Percentiles rank a stretch among this genome's conserved stretches.
phyloP scores from a whole-genome alignment of 2,113 vertebrate genomes.

The Entomyzon cyanotis region DNA sequence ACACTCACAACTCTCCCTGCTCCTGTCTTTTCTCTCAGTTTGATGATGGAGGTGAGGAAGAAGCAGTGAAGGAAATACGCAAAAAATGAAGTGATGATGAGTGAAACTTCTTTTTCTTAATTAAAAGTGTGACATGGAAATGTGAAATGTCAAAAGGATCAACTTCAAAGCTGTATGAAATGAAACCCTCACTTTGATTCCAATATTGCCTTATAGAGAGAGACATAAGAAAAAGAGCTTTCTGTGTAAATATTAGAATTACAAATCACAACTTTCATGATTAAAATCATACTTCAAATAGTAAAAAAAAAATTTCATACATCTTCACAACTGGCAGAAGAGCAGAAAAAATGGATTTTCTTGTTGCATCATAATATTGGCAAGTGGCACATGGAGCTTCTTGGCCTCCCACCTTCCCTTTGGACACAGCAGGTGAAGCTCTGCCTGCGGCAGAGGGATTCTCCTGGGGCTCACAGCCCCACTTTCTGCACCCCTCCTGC shows the following conservation, averaged over 20 bases:
- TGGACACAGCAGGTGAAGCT: neutral
- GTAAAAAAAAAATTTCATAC: neutral
- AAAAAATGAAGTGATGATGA: neutral
- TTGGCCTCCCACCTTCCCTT: neutral
- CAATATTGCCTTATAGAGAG: constrained; percentile 17
- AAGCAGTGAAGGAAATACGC: neutral
- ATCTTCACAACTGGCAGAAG: neutral
- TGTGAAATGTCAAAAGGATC: constrained; percentile 59
- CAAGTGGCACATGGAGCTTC: rapidly evolving
- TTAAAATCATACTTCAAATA: constrained; percentile 2
- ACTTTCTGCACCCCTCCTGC: rapidly evolving
- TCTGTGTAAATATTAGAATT: constrained; percentile 62
- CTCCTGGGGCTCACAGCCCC: neutral
- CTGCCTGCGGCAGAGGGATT: too few species aligned
- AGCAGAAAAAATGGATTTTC: neutral
- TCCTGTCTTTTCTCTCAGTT: neutral
- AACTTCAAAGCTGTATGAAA: constrained; percentile 54
- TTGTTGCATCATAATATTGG: rapidly evolving
- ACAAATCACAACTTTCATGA: constrained; percentile 53
- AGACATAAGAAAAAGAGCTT: constrained; percentile 2
- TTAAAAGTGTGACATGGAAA: constrained; percentile 16
- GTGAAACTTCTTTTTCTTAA: neutral
- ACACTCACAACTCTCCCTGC: rapidly evolving
- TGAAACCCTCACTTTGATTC: constrained; percentile 50
- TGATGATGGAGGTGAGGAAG: neutral